Base-by-base conservation (phyloP, 2,113 vertebrate species). In the Strix aluco region DNA sequence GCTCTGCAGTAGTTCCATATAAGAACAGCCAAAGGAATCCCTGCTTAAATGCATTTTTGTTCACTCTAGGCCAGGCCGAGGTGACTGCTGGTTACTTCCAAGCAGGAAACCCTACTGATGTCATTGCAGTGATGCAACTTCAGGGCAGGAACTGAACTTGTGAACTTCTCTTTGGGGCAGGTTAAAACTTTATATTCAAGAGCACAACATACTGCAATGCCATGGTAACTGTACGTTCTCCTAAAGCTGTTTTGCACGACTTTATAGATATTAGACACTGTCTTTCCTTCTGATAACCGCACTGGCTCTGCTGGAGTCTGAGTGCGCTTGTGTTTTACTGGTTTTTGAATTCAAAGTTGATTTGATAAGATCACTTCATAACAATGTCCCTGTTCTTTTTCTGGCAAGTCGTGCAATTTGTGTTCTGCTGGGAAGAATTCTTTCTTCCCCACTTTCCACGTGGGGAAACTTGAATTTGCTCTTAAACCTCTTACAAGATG, bases 261-360 rank as follows among this genome's bases (percentile, higher is more conserved):
- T 34, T 10, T 3, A 0, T 17, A 10, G 52, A 1, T 51, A 1
- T 1, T 18, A 1, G 29, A 8, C 7, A 1, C 34, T 4, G 5
- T 25, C 26, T 49, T 51, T 23, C 32, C 25, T 44, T 63, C n/a
- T 4, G 3, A 2, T 12, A 32, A 5, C 22, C 29, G 20, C 20
- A 2, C 47, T 38, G 82, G n/a, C n/a, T 36, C 59, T 67, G 42
- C 47, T 32, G 80, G 59, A 36, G 36, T 11, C 34, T 6, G 29
- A 22, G 62, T 3, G 17, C 12, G 5, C 57, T 75, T 11, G 10
- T 42, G 21, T 42, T 34, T n/a, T 32, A 15, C 38, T 32, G 38
- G 15, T 1, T 62, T 44, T 72, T 26, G 22, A 29, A 20, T 54
- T 72, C 38, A 8, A 30, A 18, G 27, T 12, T 17, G 8, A 12